Evolutionary conservation across 2,888 invertebrate genomes (phyloP).

Genomic region (Polia nebulosa): DNA sequence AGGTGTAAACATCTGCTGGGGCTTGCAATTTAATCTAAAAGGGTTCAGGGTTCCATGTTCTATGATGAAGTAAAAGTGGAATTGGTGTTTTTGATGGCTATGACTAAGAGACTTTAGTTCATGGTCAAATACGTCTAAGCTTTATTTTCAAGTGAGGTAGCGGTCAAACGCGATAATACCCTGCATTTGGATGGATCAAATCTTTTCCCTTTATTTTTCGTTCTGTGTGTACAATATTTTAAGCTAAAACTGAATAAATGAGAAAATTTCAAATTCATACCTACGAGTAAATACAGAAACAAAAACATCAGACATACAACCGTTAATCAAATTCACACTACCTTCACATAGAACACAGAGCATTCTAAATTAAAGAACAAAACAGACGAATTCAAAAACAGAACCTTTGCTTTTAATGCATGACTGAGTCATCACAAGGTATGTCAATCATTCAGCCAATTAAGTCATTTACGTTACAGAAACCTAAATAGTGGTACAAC

Average conservation of each 20-base stretch:
- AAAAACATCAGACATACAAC: neutral
- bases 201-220: too few species aligned
- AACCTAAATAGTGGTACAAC: slow-evolving; percentile 56
- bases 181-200: too few species aligned
- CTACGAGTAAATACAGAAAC: neutral
- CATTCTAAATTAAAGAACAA: slow-evolving; percentile 15
- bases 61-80: neutral
- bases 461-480: slow-evolving; percentile 54
- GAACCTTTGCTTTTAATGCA: slow-evolving; percentile 14
- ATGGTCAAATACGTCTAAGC: too few species aligned
- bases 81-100: neutral
- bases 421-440: slow-evolving; percentile 39
- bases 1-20: slow-evolving; percentile 10
- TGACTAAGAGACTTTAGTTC: neutral
- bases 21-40: neutral
- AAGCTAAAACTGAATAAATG: neutral
- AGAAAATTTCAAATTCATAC: neutral
- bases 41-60: neutral
- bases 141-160: too few species aligned
- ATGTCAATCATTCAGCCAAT: slow-evolving; percentile 43
- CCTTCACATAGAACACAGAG: neutral
- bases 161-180: too few species aligned
- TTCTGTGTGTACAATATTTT: too few species aligned
- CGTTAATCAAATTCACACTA: slow-evolving; percentile 16
- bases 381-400: slow-evolving; percentile 24